These are phyloP conservation scores for Linnaemya vulpina DNA, from an alignment of 2,888 invertebrate genomes.

Conservation along the genomic window DNA sequence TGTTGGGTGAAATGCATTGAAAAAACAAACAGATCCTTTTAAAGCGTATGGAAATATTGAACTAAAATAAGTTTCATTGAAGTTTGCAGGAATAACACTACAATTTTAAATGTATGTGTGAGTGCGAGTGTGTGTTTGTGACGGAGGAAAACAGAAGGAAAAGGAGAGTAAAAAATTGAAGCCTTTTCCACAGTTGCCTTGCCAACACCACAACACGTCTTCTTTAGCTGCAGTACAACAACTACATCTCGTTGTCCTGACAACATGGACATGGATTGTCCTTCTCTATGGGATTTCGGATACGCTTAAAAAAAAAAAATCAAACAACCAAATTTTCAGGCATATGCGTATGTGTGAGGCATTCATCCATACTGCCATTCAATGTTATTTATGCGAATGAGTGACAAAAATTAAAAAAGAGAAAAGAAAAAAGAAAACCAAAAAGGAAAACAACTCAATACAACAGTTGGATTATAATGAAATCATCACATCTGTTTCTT, in stretches of 20 bases:
- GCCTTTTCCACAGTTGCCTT: background rate
- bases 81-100: slow-evolving; percentile 7
- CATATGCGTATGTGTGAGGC: slow-evolving; percentile 8
- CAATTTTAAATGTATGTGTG: background rate
- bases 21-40: background rate
- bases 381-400: slow-evolving; percentile 68
- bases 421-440: background rate
- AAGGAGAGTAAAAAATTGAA: background rate
- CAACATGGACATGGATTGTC: slow-evolving; percentile 1
- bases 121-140: background rate
- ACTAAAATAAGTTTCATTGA: slow-evolving; percentile 46
- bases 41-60: slow-evolving; percentile 49
- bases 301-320: background rate
- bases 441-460: slow-evolving; percentile 24
- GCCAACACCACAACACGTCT: background rate
- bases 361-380: slow-evolving; percentile 65
- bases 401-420: slow-evolving; percentile 33
- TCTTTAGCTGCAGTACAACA: slow-evolving; percentile 11
- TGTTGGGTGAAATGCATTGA: background rate
- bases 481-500: slow-evolving; percentile 22
- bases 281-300: background rate
- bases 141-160: no score
- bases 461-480: slow-evolving; percentile 43
- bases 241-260: slow-evolving; percentile 39
- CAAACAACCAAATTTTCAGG: no score